Evolutionary conservation across 1,140 invertebrate genomes (phyloP), one percentile per base, ranked within the genome.

Genomic region (Ectropis grisescens): DNA sequence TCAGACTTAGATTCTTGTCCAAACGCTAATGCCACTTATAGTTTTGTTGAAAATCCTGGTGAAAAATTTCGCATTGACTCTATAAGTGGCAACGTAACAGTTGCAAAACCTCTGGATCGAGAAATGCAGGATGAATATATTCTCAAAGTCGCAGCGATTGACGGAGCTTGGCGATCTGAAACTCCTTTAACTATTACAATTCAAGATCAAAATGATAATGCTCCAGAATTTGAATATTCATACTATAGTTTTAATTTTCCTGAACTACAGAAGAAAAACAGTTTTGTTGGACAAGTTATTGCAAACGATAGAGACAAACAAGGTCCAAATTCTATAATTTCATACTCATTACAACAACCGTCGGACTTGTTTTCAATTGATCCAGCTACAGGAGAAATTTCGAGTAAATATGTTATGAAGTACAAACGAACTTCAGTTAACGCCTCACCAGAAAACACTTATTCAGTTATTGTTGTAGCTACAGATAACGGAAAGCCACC

Each of bases 141-240:
- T 13, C 62, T 97, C 0, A 95, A 95, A 80, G 92, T 96, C 2
- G 87, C 89, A 0, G 94, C 92, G 1, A 90, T 90, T 1, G 95
- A 97, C 75, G 93, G 93, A 0, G 92, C 94, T 2, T 97, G 95
- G 95, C 85, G 89, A 41, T 86, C 91, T 1, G 93, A 94, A 72
- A 97, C 95, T 1, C 90, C 93, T 0, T 68, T 97, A 0, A 96
- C 94, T 1, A 94, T 98, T 12, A 95, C 93, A 1, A 93, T 98
- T 35, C 93, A 96, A 74, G 96, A 98, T 82, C 92, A 95, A 50
- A 98, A 98, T 72, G 96, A 98, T 65, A 97, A 97, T 69, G 88
- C 93, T 0, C 96, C 96, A 0, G 91, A 94, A 74, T 98, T 97
- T 61, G 93, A 95, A 48, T 87, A 93, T 55, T 89, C 90, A 0